Evolutionary conservation across 2,797 vertebrate species (phyloP), one percentile per base, ranked within the genome.

Genomic region (Micromesistius poutassou): DNA sequence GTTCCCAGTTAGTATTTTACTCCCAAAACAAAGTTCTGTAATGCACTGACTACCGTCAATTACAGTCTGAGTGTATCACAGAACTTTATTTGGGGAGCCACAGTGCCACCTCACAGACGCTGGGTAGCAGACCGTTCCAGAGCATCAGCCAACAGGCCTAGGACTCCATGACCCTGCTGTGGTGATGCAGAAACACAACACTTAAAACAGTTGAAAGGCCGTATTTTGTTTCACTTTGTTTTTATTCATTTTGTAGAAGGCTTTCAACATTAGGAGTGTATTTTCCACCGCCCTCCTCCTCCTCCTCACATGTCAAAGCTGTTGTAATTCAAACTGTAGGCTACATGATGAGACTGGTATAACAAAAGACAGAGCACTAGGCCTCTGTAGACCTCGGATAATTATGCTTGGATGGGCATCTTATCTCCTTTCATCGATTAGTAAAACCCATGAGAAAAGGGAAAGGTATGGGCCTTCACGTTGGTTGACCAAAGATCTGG

Each of bases 1-100:
- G 22, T 62, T 62, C 46, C 50, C 50, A 7, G 50, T 62, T 62
- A 6, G 90, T 81, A 88, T 9, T 91, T 91, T 93, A 93, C 94
- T 95, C 91, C 91, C 95, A 95, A 95, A 95, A 95, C 94, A 94
- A 95, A 95, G 95, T 96, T 95, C 95, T 95, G 95, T 96, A 95
- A 96, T 95, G 94, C 95, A 96, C 94, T 96, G 94, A 96, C 95
- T 95, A 90, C 94, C 82, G 89, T 91, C 90, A 93, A 87, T 92
- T 87, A 93, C 93, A 95, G 94, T 94, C 95, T 87, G 86, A 96
- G 95, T 95, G 94, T 94, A 94, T 94, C 92, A 95, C 94, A 95
- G 95, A 96, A 96, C 95, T 95, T 95, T 94, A 94, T 93, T 93
- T 94, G 94, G 95, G 94, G 94, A 95, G 94, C 91, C 94, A 93